These are phyloP conservation scores for Syrrhaptes paradoxus DNA, from an alignment of 2,113 vertebrate genomes.

Conservation along the genomic window DNA sequence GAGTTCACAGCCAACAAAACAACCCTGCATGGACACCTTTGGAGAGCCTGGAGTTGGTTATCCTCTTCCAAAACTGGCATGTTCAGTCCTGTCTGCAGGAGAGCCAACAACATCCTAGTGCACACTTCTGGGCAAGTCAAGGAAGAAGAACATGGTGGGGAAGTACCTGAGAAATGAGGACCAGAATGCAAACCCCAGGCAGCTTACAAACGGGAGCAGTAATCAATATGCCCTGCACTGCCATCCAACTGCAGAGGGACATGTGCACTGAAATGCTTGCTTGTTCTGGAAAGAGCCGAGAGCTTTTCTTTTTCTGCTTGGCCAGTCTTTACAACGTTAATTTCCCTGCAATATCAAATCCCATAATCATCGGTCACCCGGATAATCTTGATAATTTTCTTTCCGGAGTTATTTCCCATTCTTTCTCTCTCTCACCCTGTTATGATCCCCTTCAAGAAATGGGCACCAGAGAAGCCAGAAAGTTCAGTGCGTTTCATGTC, in stretches of 20 bases:
- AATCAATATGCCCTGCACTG: background rate
- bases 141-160: background rate
- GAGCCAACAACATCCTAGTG: background rate
- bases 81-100: background rate
- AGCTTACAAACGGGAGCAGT: background rate
- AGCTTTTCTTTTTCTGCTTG: background rate
- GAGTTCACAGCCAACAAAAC: background rate
- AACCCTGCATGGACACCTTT: background rate
- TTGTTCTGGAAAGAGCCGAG: background rate
- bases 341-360: background rate
- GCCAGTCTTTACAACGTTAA: background rate
- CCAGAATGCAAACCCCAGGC: background rate
- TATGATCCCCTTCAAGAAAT: background rate
- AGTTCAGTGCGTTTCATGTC: background rate
- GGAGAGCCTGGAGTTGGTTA: background rate
- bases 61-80: background rate
- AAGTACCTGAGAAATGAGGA: background rate
- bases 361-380: background rate
- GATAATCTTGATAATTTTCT: slow-evolving; percentile 9
- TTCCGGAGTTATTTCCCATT: background rate
- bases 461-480: background rate
- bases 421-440: background rate
- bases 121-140: background rate
- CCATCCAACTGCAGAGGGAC: background rate
- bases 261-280: background rate